A percentile compares a stretch with the other conserved stretches of the same genome.
These are phyloP conservation scores for Tautogolabrus adspersus DNA, from an alignment of 2,113 vertebrate genomes.

Conservation along the genomic window DNA sequence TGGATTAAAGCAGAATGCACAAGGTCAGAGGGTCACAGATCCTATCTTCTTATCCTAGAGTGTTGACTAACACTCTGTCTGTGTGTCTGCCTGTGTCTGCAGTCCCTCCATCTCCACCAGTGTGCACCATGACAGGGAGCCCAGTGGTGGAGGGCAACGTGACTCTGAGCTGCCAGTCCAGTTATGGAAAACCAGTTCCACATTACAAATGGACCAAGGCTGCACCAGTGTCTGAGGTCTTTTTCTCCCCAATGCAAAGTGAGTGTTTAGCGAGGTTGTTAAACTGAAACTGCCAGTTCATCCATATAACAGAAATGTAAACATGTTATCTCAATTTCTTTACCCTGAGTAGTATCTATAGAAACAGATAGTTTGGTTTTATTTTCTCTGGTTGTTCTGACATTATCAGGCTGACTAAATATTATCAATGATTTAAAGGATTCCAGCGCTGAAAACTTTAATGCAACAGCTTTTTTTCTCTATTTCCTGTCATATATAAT, in stretches of 20 bases:
- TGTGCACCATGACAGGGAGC: slow-evolving; percentile 84
- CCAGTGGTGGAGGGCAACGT: slow-evolving; percentile 86
- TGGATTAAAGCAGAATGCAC: slow-evolving; percentile 50
- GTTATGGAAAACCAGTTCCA: slow-evolving; percentile 88
- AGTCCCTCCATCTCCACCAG: slow-evolving; percentile 91
- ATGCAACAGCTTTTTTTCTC: too few species aligned
- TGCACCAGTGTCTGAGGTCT: slow-evolving; percentile 82
- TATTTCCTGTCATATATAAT: too few species aligned
- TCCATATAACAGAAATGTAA: background rate
- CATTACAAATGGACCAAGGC: slow-evolving; percentile 89
- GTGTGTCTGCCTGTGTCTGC: slow-evolving; percentile 21
- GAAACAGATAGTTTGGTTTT: background rate
- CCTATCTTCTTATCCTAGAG: slow-evolving; percentile 15
- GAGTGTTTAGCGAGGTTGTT: slow-evolving; percentile 50
- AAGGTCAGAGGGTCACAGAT: slow-evolving; percentile 33
- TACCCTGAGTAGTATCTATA: background rate
- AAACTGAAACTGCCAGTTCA: background rate
- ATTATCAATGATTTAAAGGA: too few species aligned
- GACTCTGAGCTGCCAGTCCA: slow-evolving; percentile 90
- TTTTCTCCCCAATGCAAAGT: slow-evolving; percentile 88
- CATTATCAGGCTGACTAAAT: too few species aligned
- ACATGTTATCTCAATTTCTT: background rate
- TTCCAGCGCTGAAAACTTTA: too few species aligned
- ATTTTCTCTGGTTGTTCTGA: background rate
- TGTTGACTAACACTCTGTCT: background rate